Evolutionary conservation across 2,113 vertebrate species (phyloP).

Genomic region (Melanocharis versteri): DNA sequence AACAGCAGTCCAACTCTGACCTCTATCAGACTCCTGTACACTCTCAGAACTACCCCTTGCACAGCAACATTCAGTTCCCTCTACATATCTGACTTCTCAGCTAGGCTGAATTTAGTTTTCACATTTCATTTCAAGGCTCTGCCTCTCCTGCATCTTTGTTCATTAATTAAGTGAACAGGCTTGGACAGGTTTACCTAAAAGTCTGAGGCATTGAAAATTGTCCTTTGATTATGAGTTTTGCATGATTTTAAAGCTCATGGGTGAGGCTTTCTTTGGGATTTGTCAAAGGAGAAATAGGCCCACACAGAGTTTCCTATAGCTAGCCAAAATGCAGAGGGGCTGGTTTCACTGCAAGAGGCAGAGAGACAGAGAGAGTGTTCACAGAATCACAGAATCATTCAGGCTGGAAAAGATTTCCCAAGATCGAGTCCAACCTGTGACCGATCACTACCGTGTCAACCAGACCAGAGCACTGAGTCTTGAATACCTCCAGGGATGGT

Average conservation of each 20-base stretch:
- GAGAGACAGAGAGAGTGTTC: accelerated
- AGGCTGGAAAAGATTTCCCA: neutral
- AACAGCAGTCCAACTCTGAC: neutral
- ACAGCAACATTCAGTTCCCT: neutral
- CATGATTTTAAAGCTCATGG: neutral
- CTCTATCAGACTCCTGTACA: neutral
- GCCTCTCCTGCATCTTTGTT: neutral
- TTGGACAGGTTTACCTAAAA: neutral
- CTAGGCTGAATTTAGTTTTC: neutral
- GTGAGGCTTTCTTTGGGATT: neutral
- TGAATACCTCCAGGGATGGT: neutral
- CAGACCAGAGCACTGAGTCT: neutral
- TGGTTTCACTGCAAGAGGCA: neutral
- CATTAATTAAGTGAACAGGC: neutral
- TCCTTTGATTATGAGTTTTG: neutral
- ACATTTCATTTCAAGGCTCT: neutral
- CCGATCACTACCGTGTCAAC: neutral
- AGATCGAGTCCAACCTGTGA: neutral
- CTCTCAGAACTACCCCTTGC: neutral
- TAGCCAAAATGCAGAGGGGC: neutral
- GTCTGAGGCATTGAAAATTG: neutral
- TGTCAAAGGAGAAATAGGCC: neutral
- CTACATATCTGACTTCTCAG: neutral
- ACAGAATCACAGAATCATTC: neutral
- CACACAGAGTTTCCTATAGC: neutral